Evolutionary conservation across 2,113 vertebrate genomes (phyloP).

Genomic region (Brachirus orientalis): DNA sequence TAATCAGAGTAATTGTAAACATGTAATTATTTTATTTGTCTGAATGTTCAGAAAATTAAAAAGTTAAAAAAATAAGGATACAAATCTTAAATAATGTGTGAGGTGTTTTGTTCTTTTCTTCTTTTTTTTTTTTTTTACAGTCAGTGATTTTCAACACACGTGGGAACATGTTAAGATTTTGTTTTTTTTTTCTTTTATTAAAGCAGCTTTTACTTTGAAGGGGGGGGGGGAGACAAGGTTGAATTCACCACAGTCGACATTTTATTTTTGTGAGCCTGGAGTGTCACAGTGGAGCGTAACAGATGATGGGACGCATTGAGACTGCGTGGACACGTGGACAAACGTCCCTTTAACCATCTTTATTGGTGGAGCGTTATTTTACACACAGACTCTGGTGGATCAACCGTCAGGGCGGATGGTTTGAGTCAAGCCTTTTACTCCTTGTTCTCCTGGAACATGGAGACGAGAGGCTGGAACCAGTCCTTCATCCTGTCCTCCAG

Average conservation of each 20-base stretch:
- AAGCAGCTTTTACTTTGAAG: not conserved
- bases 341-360: not conserved
- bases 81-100: too few species aligned
- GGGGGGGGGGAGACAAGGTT: too few species aligned
- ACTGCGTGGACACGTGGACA: not conserved
- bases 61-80: too few species aligned
- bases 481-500: conserved; percentile 64
- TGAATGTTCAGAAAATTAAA: too few species aligned
- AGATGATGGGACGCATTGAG: not conserved
- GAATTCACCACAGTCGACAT: not conserved
- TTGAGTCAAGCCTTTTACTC: not conserved
- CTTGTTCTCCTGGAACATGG: conserved; percentile 12
- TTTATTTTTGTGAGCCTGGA: not conserved
- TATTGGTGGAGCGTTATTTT: conserved; percentile 10
- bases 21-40: too few species aligned
- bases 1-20: too few species aligned
- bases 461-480: conserved; percentile 67
- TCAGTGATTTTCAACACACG: not conserved
- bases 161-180: not conserved
- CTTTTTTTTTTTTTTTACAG: not conserved
- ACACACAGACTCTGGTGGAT: not conserved
- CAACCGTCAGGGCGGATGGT: not conserved
- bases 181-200: not conserved
- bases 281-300: not conserved
- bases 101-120: too few species aligned